phyloP scores from a whole-genome alignment of 2,888 invertebrate genomes.

The Imbricaverruca yamaguchii region DNA sequence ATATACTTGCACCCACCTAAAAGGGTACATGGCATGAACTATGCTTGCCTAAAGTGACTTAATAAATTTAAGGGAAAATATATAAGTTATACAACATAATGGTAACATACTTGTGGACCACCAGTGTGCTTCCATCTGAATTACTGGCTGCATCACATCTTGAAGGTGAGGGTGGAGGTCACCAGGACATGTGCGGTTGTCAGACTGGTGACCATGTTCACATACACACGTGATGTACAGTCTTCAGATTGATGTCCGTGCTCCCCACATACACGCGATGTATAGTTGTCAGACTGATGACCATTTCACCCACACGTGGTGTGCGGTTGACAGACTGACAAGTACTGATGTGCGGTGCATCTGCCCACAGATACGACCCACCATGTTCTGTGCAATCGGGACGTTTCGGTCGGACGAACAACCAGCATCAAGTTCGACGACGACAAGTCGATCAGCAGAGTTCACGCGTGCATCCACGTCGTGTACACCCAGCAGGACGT shows the following conservation, averaged over 20 bases:
- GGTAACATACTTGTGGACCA: too few species aligned
- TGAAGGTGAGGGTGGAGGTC: too few species aligned
- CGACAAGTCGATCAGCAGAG: slow-evolving; percentile 1
- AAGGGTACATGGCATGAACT: too few species aligned
- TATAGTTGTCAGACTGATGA: background rate
- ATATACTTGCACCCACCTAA: too few species aligned
- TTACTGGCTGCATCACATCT: too few species aligned
- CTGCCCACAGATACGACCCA: background rate
- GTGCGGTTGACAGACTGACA: background rate
- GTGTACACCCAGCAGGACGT: background rate
- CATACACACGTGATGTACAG: background rate
- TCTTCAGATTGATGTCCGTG: background rate
- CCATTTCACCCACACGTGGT: background rate
- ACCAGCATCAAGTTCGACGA: background rate
- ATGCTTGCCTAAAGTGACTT: too few species aligned
- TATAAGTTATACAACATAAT: too few species aligned
- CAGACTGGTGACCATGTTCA: background rate
- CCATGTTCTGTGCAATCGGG: background rate
- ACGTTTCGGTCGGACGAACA: background rate
- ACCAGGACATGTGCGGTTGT: too few species aligned
- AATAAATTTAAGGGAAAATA: too few species aligned
- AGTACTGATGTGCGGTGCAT: background rate
- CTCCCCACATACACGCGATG: background rate
- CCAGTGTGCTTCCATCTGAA: too few species aligned
- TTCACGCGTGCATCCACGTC: background rate